A percentile compares a stretch with the other conserved stretches of the same genome.
Evolutionary conservation across 2,113 vertebrate species (phyloP).

Genomic region (Prionailurus viverrinus): DNA sequence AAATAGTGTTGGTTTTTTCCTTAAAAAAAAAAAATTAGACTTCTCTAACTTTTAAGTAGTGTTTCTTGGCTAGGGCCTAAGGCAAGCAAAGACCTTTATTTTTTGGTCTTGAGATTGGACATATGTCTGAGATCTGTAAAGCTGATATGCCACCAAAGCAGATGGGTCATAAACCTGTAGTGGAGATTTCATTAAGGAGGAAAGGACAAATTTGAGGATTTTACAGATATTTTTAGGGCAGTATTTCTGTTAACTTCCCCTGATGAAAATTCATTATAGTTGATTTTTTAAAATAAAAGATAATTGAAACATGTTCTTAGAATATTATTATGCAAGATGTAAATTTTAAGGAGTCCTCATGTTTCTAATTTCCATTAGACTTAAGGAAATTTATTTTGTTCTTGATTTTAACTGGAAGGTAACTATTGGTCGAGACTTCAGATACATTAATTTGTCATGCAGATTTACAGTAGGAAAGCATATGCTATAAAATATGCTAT

Average conservation of each 20-base stretch:
- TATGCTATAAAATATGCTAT: not conserved
- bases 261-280: conserved; percentile 49
- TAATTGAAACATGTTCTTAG: conserved; percentile 21
- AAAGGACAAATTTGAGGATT: conserved; percentile 30
- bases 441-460: not conserved
- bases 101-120: not conserved
- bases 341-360: conserved; percentile 50
- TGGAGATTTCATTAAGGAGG: conserved; percentile 45
- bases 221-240: conserved; percentile 8
- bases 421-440: conserved; percentile 8
- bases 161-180: not conserved
- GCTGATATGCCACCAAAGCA: not conserved
- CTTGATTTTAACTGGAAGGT: conserved; percentile 49
- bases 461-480: conserved; percentile 10
- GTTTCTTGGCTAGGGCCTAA: not conserved
- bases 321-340: conserved; percentile 6
- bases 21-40: not conserved
- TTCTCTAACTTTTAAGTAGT: conserved; percentile 29
- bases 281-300: conserved; percentile 56
- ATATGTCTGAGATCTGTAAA: conserved; percentile 3
- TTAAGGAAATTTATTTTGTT: conserved; percentile 49
- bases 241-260: not conserved
- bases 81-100: not conserved
- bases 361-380: conserved; percentile 38
- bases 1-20: conserved; percentile 33